Evolutionary conservation across 2,888 invertebrate species (phyloP).

Genomic region (Hydropsyche betteni): DNA sequence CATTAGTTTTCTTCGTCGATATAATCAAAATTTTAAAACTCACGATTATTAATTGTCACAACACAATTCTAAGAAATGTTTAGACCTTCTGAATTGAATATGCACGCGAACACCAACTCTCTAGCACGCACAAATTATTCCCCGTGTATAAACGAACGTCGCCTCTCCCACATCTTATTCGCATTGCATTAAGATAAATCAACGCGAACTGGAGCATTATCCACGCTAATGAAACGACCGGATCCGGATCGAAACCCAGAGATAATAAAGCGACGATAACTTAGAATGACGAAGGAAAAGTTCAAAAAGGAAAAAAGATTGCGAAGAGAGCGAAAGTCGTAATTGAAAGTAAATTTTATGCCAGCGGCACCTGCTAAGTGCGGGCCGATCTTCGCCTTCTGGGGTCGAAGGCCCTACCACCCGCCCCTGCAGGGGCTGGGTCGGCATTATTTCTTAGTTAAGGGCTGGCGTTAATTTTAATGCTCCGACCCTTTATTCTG

Average conservation of each 20-base stretch:
- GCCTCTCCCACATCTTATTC: neutral
- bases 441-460: conserved; percentile 42
- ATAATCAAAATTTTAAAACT: too few relatives aligned
- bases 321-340: neutral
- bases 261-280: too few relatives aligned
- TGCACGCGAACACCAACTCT: too few relatives aligned
- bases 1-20: too few relatives aligned
- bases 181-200: conserved; percentile 7
- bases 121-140: too few relatives aligned
- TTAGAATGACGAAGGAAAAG: neutral
- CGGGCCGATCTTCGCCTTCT: neutral
- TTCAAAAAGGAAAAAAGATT: neutral
- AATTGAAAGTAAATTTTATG: conserved; percentile 25
- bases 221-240: conserved; percentile 1
- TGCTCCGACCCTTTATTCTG: conserved; percentile 36
- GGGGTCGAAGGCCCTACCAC: conserved; percentile 7
- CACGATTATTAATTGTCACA: too few relatives aligned
- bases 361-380: conserved; percentile 17
- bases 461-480: conserved; percentile 38
- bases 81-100: too few relatives aligned
- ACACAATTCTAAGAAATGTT: too few relatives aligned
- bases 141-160: too few relatives aligned
- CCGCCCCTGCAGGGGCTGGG: neutral
- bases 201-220: conserved; percentile 9
- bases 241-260: neutral